Evolutionary conservation across 2,888 invertebrate genomes (phyloP), one percentile per base, ranked within the genome.

Genomic region (Neoascia interrupta): DNA sequence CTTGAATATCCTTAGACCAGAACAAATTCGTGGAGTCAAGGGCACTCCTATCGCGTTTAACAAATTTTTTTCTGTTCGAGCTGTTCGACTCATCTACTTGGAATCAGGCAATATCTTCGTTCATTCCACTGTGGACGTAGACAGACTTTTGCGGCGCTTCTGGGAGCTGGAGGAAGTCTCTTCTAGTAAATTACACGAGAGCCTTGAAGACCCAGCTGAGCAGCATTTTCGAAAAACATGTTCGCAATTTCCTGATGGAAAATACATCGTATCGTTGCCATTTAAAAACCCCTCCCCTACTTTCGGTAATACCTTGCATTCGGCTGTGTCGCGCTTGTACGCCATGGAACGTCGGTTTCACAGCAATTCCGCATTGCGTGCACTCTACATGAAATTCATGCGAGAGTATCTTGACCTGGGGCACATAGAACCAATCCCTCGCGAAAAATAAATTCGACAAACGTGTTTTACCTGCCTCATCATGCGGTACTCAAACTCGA

Each of bases 231-330:
- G n/a, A n/a, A n/a, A n/a, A n/a, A n/a, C n/a, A n/a, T n/a, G n/a
- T n/a, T n/a, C n/a, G n/a, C n/a, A n/a, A n/a, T n/a, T n/a, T n/a
- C n/a, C n/a, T n/a, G n/a, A n/a, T n/a, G n/a, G 64, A 28, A 64
- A 56, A 41, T 68, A 80, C 43, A 11, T 73, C 4, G 66, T 80
- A 5, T 36, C 43, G 15, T 47, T 73, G 1, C 58, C 63, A 3
- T 79, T 66, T 31, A 72, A 73, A 18, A 3, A 10, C 16, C 36
- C 45, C 2, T 6, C 45, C 11, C 56, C 58, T n/a, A 51, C n/a
- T n/a, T n/a, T n/a, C n/a, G n/a, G n/a, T n/a, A 34, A 79, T 45
- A 72, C 72, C 8, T 11, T 53, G n/a, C 19, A 10, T 1, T 34
- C 53, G 6, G 60, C 70, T 1, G 18, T 69, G 15, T 58, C 49